Evolutionary conservation across 1,140 invertebrate genomes (phyloP), one percentile per base, ranked within the genome.

Genomic region (Olivierus martensii): DNA sequence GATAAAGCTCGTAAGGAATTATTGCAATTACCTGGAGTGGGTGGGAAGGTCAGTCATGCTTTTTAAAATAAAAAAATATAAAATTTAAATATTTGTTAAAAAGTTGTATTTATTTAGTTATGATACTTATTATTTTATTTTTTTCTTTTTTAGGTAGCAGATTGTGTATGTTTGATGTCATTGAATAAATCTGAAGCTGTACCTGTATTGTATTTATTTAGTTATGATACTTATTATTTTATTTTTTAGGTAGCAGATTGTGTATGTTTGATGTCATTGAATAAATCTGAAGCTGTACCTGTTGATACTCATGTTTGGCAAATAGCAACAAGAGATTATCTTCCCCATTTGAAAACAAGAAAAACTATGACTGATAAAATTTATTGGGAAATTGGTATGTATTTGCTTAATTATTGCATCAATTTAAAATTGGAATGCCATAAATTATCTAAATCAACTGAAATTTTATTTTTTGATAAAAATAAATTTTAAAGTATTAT

Each of bases 81-180:
- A 10, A 38, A 38, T 11, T 38, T 38, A n/a, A 11, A 38, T 11
- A 38, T 38, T 38, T n/a, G 10, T 11, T n/a, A n/a, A n/a, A n/a
- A n/a, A n/a, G n/a, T n/a, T n/a, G n/a, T n/a, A n/a, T n/a, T n/a
- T n/a, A n/a, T n/a, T n/a, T n/a, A n/a, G n/a, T n/a, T n/a, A n/a
- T n/a, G n/a, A n/a, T n/a, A n/a, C n/a, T n/a, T n/a, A n/a, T n/a
- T n/a, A n/a, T n/a, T n/a, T n/a, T n/a, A n/a, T n/a, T n/a, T n/a
- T n/a, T n/a, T n/a, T n/a, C n/a, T n/a, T n/a, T n/a, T 55, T 59
- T 61, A 88, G 84, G 86, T 97, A 18, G 91, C 94, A n/a, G 94
- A 99, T 69, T 99, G 94, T 68, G 86, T 99, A 61, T 94, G 89
- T 69, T 74, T 99, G 3, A 98, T 98, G 93, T 92, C 91, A 2